Percentiles rank a stretch among this genome's conserved stretches.
phyloP scores from a whole-genome alignment of 2,888 invertebrate genomes.

The Drosophila nigritarsus region DNA sequence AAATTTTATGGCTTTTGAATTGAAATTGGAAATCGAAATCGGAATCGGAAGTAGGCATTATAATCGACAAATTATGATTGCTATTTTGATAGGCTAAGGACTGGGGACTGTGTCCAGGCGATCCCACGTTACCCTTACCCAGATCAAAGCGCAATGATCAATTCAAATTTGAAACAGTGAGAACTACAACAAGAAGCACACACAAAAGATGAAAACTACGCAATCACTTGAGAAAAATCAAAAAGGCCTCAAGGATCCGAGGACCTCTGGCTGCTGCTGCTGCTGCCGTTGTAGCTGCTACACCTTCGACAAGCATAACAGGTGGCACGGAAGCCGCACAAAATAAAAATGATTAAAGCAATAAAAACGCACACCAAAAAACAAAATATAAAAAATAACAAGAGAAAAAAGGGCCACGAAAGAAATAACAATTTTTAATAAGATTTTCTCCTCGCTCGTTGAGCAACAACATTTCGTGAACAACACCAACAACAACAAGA shows the following conservation, averaged over 20 bases:
- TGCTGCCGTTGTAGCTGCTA: conserved; percentile 17
- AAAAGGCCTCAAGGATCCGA: conserved; percentile 64
- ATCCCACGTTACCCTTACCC: conserved; percentile 72
- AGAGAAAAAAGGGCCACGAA: conserved; percentile 58
- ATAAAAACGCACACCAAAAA: conserved; percentile 54
- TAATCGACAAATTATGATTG: conserved; percentile 81
- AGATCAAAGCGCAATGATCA: conserved; percentile 73
- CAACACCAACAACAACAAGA: conserved; percentile 30
- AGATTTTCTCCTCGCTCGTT: conserved; percentile 70
- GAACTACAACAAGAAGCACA: conserved; percentile 62
- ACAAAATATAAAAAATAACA: conserved; percentile 58
- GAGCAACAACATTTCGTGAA: conserved; percentile 46
- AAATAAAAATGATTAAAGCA: conserved; percentile 81
- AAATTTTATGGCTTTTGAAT: conserved; percentile 64
- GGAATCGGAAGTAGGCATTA: conserved; percentile 78
- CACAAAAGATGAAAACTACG: conserved; percentile 76
- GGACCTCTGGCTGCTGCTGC: conserved; percentile 57
- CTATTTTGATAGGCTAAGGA: conserved; percentile 66
- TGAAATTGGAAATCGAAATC: conserved; percentile 13
- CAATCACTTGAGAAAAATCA: conserved; percentile 83
- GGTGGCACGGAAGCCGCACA: conserved; percentile 84
- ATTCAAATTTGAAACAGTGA: conserved; percentile 80
- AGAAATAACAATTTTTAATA: conserved; percentile 81
- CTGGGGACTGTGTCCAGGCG: background rate
- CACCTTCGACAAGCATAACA: conserved; percentile 67